A percentile compares a stretch with the other conserved stretches of the same genome.
These are phyloP conservation scores for Poeciliopsis turneri DNA, from an alignment of 2,797 vertebrate species.

Conservation along the genomic window DNA sequence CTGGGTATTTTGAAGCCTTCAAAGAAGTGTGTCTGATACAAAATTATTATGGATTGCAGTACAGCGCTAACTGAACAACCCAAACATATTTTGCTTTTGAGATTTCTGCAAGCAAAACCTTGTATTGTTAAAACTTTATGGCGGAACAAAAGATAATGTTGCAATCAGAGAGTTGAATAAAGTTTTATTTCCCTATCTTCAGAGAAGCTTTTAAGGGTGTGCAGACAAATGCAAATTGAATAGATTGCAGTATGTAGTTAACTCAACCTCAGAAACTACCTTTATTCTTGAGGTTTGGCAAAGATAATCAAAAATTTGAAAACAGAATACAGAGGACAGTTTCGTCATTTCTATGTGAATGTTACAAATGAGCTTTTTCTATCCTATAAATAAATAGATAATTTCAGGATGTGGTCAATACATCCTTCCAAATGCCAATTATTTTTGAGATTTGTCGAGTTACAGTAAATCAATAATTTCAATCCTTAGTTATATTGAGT, in stretches of 20 bases:
- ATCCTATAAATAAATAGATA: constrained; percentile 13
- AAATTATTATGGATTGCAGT: background rate
- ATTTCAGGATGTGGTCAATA: constrained; percentile 14
- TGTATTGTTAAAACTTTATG: too few species aligned
- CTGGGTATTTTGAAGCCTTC: background rate
- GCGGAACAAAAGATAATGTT: background rate
- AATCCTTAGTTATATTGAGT: constrained; percentile 8
- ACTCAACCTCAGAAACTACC: background rate
- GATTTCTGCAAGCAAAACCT: background rate
- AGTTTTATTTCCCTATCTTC: background rate
- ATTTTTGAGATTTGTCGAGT: constrained; percentile 17
- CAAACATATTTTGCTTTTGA: background rate
- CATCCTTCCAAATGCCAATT: background rate
- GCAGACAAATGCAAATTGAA: background rate
- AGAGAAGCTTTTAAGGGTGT: background rate
- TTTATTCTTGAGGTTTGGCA: background rate
- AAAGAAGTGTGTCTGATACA: background rate
- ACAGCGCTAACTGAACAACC: background rate
- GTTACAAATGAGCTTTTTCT: background rate
- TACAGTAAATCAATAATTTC: constrained; percentile 9
- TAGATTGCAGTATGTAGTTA: background rate
- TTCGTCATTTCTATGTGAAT: background rate
- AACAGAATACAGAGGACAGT: background rate
- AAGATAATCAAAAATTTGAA: background rate
- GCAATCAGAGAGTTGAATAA: background rate